phyloP scores from a whole-genome alignment of 2,113 vertebrate genomes.

The Triplophysa tibetana region DNA sequence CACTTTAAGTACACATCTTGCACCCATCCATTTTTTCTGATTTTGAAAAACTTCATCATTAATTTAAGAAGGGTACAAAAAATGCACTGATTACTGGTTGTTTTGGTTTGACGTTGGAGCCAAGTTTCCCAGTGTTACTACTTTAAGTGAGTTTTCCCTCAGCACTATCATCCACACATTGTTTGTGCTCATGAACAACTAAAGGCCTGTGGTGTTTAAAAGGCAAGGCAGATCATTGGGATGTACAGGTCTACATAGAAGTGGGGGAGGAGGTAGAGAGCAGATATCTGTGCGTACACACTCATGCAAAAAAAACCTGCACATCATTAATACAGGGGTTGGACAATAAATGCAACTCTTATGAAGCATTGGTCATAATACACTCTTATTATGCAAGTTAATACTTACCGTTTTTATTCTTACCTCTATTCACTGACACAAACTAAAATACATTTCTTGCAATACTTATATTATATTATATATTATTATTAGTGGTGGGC shows the following conservation, averaged over 20 bases:
- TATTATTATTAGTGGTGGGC: too few species aligned
- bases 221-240: slow-evolving; percentile 20
- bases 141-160: too few species aligned
- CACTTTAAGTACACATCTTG: too few species aligned
- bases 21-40: too few species aligned
- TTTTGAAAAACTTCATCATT: too few species aligned
- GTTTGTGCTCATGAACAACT: not conserved
- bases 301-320: too few species aligned
- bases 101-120: too few species aligned
- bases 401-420: not conserved
- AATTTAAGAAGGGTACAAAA: too few species aligned
- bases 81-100: too few species aligned
- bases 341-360: not conserved
- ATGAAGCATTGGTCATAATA: not conserved
- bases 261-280: not conserved
- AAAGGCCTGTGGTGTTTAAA: not conserved
- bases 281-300: too few species aligned
- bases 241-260: slow-evolving; percentile 9
- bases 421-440: slow-evolving; percentile 2
- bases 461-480: not conserved
- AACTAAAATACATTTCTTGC: not conserved
- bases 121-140: too few species aligned
- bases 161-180: not conserved
- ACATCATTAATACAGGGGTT: not conserved
- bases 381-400: not conserved